Conservation (phyloP, 2,113 vertebrate genomes). For the Hydropotes inermis region DNA sequence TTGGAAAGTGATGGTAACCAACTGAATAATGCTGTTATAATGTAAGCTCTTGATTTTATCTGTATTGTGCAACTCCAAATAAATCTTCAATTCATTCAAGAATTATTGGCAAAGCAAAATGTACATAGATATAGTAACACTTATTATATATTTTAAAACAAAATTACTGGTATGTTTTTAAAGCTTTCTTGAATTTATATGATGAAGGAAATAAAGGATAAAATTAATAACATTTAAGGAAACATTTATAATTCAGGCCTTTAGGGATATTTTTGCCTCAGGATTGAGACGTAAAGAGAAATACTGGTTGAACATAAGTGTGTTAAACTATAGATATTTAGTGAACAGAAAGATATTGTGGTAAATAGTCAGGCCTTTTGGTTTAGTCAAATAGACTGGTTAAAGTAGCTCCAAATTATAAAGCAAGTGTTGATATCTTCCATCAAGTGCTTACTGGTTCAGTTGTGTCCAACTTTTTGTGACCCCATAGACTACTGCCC, state of each 20-base stretch:
- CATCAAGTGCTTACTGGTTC: neutral
- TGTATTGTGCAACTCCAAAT: neutral
- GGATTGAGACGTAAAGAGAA: neutral
- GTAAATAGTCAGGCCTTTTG: conserved; percentile 1
- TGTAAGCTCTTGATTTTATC: neutral
- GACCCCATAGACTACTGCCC: neutral
- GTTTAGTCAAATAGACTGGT: conserved; percentile 51
- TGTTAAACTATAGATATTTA: neutral
- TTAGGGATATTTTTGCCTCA: neutral
- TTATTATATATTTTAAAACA: neutral
- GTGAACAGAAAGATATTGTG: neutral
- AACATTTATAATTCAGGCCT: neutral
- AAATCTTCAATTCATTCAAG: neutral
- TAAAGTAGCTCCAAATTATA: conserved; percentile 52
- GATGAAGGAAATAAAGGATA: neutral
- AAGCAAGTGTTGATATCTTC: conserved; percentile 8
- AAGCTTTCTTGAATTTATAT: neutral
- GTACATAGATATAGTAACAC: neutral
- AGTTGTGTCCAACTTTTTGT: neutral
- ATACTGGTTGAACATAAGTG: neutral
- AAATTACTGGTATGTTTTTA: neutral
- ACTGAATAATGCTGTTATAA: neutral
- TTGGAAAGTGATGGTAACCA: neutral
- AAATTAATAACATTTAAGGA: neutral
- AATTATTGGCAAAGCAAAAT: neutral